phyloP scores from a whole-genome alignment of 2,113 vertebrate species.

The Cacatua alba region DNA sequence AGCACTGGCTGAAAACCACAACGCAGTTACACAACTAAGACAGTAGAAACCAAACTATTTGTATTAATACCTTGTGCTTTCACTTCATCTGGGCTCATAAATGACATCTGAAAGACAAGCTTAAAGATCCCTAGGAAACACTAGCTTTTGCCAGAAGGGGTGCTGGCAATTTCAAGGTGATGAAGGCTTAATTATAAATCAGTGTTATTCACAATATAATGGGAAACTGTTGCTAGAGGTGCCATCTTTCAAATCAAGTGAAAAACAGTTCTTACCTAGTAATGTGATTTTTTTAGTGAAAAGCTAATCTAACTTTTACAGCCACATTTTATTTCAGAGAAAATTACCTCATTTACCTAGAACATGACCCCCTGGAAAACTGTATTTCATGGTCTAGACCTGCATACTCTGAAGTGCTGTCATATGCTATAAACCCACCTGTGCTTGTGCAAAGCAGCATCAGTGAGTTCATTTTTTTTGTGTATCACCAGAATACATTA shows the following conservation, averaged over 20 bases:
- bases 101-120: neutral
- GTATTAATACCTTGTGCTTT: neutral
- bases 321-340: neutral
- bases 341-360: neutral
- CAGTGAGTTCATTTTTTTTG: neutral
- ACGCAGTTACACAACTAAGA: neutral
- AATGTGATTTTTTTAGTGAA: neutral
- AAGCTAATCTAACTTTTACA: neutral
- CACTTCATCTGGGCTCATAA: neutral
- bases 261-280: neutral
- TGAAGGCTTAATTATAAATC: neutral
- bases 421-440: neutral
- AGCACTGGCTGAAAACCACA: neutral
- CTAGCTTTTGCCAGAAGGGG: neutral
- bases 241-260: neutral
- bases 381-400: neutral
- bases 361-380: neutral
- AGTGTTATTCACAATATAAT: neutral
- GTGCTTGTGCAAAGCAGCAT: neutral
- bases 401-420: neutral
- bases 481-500: neutral
- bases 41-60: neutral
- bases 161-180: neutral
- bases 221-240: neutral
- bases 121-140: neutral